Percentiles rank a stretch among this genome's conserved stretches.
phyloP scores from a whole-genome alignment of 2,113 vertebrate genomes.

The Bothrops jararaca region DNA sequence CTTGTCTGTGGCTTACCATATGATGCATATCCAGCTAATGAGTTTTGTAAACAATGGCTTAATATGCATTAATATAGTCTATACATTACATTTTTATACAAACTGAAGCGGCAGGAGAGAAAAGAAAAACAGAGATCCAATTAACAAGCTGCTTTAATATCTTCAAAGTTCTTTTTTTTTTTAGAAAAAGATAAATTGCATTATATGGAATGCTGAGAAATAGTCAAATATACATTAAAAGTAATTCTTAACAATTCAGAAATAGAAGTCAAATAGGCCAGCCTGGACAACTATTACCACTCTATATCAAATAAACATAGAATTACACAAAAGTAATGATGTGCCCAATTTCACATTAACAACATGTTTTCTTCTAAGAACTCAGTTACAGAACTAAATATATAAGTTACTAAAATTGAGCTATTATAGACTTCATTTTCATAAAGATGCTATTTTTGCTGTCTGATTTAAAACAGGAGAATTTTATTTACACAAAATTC shows the following conservation, averaged over 20 bases:
- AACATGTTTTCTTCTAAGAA: not conserved
- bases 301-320: not conserved
- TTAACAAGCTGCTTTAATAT: not conserved
- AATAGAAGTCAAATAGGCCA: not conserved
- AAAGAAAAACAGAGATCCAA: not conserved
- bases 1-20: not conserved
- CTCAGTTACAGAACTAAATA: not conserved
- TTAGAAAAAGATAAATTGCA: not conserved
- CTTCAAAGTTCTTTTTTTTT: not conserved
- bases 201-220: conserved; percentile 7
- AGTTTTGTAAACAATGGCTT: not conserved
- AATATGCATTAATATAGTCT: not conserved
- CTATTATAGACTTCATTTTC: not conserved
- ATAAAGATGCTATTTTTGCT: not conserved
- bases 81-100: not conserved
- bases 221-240: not conserved
- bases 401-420: not conserved
- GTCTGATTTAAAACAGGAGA: not conserved
- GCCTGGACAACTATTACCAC: not conserved
- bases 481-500: not conserved
- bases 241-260: not conserved
- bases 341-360: not conserved
- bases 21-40: not conserved
- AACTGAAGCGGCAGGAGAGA: not conserved
- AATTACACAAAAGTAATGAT: not conserved